phyloP scores from a whole-genome alignment of 2,113 vertebrate genomes.

The Camelus bactrianus region DNA sequence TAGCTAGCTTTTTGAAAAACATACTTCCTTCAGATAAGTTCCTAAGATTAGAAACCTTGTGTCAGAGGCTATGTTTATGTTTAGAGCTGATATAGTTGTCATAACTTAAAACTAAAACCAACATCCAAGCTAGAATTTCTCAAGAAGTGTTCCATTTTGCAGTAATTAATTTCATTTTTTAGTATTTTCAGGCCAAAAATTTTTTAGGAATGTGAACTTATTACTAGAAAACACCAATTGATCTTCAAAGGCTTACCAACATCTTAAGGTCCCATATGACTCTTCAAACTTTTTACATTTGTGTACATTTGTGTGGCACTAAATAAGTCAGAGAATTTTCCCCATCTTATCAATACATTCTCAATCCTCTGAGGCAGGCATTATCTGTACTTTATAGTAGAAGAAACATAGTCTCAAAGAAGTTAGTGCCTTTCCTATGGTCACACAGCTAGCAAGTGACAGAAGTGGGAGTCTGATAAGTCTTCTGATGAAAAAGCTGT shows the following conservation, averaged over 20 bases:
- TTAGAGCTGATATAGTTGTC: conserved; percentile 39
- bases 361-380: conserved; percentile 20
- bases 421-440: conserved; percentile 2
- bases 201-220: conserved; percentile 20
- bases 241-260: conserved; percentile 54
- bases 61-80: conserved; percentile 23
- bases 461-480: conserved; percentile 5
- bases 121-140: conserved; percentile 44
- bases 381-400: conserved; percentile 41
- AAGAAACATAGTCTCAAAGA: conserved; percentile 54
- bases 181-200: not conserved
- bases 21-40: conserved; percentile 55
- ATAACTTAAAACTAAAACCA: conserved; percentile 18
- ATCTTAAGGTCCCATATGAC: not conserved
- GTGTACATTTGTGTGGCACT: conserved; percentile 34
- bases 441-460: conserved; percentile 8
- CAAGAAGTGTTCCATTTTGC: conserved; percentile 54
- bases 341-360: conserved; percentile 1
- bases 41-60: conserved; percentile 37
- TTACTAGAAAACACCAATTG: conserved; percentile 37
- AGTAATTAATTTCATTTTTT: conserved; percentile 42
- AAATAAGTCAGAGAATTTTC: conserved; percentile 15
- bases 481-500: conserved; percentile 44
- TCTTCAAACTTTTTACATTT: conserved; percentile 54
- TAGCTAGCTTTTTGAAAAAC: conserved; percentile 31